phyloP scores from a whole-genome alignment of 2,113 vertebrate genomes.

The Notothenia rossii region DNA sequence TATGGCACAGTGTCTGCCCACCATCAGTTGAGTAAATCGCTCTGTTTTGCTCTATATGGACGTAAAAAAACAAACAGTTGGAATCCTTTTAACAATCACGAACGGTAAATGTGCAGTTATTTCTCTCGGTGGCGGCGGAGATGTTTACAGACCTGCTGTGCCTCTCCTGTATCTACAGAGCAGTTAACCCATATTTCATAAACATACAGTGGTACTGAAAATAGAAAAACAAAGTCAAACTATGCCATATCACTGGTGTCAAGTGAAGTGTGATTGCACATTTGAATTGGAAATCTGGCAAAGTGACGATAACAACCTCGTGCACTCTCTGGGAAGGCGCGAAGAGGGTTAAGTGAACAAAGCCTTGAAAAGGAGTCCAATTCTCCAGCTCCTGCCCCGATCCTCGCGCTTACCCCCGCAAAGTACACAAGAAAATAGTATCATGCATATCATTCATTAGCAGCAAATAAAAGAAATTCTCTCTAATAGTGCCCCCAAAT shows the following conservation, averaged over 20 bases:
- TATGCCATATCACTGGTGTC: conserved; percentile 63
- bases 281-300: conserved; percentile 75
- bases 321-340: conserved; percentile 50
- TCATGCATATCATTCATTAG: conserved; percentile 88
- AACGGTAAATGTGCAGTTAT: conserved; percentile 55
- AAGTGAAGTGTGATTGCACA: conserved; percentile 59
- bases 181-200: conserved; percentile 74
- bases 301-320: conserved; percentile 73
- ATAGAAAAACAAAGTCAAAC: conserved; percentile 80
- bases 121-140: conserved; percentile 35
- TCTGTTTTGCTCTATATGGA: conserved; percentile 20
- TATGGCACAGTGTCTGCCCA: neutral
- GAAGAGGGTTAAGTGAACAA: conserved; percentile 81
- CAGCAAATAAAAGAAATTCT: conserved; percentile 89
- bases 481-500: conserved; percentile 86
- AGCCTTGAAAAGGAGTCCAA: conserved; percentile 81
- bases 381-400: conserved; percentile 79
- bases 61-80: conserved; percentile 16
- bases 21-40: conserved; percentile 17
- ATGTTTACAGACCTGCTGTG: conserved; percentile 67
- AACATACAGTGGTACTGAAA: conserved; percentile 49
- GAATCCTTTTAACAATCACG: conserved; percentile 37
- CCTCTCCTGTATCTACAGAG: conserved; percentile 56
- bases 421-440: conserved; percentile 82
- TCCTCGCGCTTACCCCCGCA: conserved; percentile 77